Evolutionary conservation across 92 coral and sea anemone species (phyloP), one percentile per base, ranked within the genome.

Genomic region (Zoanthus solanderi): DNA sequence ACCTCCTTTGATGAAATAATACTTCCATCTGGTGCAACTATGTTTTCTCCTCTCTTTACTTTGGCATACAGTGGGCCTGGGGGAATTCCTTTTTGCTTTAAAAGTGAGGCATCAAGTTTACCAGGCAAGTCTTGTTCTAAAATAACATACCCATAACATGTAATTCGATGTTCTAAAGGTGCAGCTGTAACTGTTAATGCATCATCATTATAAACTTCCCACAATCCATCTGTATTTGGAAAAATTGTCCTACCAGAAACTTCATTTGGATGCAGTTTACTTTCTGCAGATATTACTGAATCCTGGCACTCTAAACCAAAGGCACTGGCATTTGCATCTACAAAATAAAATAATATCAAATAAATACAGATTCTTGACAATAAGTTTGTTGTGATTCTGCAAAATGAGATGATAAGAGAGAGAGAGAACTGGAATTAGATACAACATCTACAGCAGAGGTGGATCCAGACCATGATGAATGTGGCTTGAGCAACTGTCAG

Each of bases 61-160:
- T 87, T 95, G 29, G 98, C 97, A 87, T 97, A 97, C 42, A 92
- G 78, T 74, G 99, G 99, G n/a, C 99, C 98, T 28, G 98, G 98
- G 3, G 95, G 95, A 47, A 97, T 88, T 6, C 99, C 98, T 78
- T 86, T 97, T 50, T 89, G 84, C 72, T 92, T 97, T 57, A 97
- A 84, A 71, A 97, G 68, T 28, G 47, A 44, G 30, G 98, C 95
- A 84, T 97, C 94, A 14, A 97, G 94, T 90, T 89, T 95, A 18
- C 99, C 99, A 56, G 98, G 95, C 7, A 87, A 68, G 17, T 91
- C 84, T 12, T 90, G 72, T 85, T 97, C 99, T 83, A 81, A 87
- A 45, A 95, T 90, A 13, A 94, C 96, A 91, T 93, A 97, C 32
- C 99, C 99, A 92, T 83, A 95, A 79, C 98, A 97, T 48, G 92